Evolutionary conservation across 2,797 vertebrate genomes (phyloP), one percentile per base, ranked within the genome.

Genomic region (Zalophus californianus): DNA sequence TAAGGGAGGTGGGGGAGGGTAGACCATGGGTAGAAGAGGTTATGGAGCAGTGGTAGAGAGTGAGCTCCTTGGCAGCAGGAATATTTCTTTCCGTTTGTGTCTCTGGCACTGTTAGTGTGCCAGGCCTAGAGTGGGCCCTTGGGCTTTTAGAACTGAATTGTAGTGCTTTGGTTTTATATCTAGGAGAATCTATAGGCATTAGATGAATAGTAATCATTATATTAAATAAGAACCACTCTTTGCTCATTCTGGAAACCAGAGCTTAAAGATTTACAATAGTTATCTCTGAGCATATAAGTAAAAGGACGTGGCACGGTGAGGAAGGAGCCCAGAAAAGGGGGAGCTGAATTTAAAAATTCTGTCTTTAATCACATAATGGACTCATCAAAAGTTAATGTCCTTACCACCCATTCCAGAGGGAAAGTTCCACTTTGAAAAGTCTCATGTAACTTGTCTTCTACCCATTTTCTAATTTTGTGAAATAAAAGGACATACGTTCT

Each of bases 161-260:
- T 10, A 32, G 15, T 32, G 29, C 52, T 85, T 89, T 56, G 32
- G 32, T 89, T 88, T 58, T 73, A 29, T 5, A 56, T 73, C 70
- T 35, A 11, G 48, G n/a, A 73, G 52, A 85, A 35, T 10, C 14
- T 41, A 27, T 0, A 90, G 41, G 56, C 20, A 18, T 86, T 86
- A 68, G 62, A 54, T 41, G 32, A 73, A 85, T 48, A 90, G 23
- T 64, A 70, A 38, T 87, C 82, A 58, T 50, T 52, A 44, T 18
- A 68, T 91, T 60, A 85, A 85, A 60, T 89, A 54, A 86, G 85
- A 86, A 60, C 50, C 25, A 70, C 6, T n/a, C 20, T 96, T 83
- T 60, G 32, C 20, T 86, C 23, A 56, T 94, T 70, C n/a, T 52
- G 16, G 64, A 73, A 64, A 64, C 7, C 56, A 85, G 21, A 89